phyloP scores from a whole-genome alignment of 2,113 vertebrate species.

The Actinemys pallida region DNA sequence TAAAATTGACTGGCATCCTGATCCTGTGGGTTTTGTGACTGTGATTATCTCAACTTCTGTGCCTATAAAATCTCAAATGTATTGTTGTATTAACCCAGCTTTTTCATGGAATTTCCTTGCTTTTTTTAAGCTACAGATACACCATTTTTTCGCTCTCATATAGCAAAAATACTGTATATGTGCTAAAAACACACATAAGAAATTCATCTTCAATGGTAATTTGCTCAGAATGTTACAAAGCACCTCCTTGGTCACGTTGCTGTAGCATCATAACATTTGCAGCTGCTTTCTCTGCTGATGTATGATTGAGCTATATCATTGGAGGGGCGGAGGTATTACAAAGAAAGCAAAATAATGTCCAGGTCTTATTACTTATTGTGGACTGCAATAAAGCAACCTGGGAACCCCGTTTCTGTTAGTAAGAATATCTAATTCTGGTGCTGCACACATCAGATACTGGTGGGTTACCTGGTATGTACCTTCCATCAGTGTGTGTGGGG shows the following conservation, averaged over 20 bases:
- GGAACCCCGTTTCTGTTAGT: constrained; percentile 10
- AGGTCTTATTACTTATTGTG: constrained; percentile 32
- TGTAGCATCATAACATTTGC: constrained; percentile 47
- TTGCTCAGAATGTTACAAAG: constrained; percentile 37
- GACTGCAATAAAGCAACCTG: constrained; percentile 41
- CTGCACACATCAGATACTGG: constrained; percentile 4
- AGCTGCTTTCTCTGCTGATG: constrained; percentile 55
- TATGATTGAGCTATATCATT: constrained; percentile 58
- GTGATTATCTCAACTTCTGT: neutral
- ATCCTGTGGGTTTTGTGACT: neutral
- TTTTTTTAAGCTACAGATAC: neutral
- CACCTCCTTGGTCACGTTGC: neutral
- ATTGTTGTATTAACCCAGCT: neutral
- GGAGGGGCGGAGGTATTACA: constrained; percentile 25
- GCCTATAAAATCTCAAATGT: fast-evolving
- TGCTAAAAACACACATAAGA: constrained; percentile 17
- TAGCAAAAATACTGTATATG: constrained; percentile 9
- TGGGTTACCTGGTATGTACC: neutral
- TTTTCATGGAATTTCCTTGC: neutral
- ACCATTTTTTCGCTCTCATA: constrained; percentile 13
- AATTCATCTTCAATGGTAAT: neutral
- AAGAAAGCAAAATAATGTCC: constrained; percentile 28
- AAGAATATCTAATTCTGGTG: constrained; percentile 18
- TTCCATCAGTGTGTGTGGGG: neutral
- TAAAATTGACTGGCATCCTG: neutral